phyloP scores from a whole-genome alignment of 2,797 vertebrate species.

The Lepilemur septentrionalis region DNA sequence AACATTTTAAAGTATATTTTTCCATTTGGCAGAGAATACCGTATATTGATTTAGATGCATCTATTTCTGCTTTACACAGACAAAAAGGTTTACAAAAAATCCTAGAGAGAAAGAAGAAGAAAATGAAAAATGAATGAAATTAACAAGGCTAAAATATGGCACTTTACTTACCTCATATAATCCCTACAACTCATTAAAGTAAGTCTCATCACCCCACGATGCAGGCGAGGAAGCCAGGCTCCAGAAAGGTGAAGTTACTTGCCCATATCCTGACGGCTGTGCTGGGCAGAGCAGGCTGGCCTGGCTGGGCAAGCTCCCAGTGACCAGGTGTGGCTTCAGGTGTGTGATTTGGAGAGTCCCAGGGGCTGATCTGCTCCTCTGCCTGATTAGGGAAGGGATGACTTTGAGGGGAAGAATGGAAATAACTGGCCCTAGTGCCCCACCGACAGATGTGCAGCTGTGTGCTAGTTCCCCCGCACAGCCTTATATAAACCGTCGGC shows the following conservation, averaged over 20 bases:
- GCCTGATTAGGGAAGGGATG: neutral
- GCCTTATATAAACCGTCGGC: neutral
- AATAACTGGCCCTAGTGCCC: neutral
- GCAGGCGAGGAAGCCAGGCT: neutral
- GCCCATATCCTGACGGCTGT: neutral
- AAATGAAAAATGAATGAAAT: neutral
- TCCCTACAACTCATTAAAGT: neutral
- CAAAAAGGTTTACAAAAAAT: neutral
- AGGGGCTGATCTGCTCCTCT: neutral
- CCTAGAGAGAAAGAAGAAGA: slow-evolving; percentile 13
- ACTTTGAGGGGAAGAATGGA: neutral
- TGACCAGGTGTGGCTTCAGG: neutral
- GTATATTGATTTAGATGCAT: neutral
- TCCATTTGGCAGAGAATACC: neutral
- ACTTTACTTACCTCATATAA: neutral
- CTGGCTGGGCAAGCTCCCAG: neutral
- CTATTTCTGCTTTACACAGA: neutral
- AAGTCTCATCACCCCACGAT: neutral
- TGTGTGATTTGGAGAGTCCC: neutral
- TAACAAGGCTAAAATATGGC: neutral
- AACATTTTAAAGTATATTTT: slow-evolving; percentile 40
- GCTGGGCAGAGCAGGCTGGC: neutral
- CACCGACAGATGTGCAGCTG: neutral
- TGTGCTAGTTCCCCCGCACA: neutral
- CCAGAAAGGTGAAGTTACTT: neutral